Evolutionary conservation across 1,140 invertebrate genomes (phyloP).

Genomic region (Atta texana): DNA sequence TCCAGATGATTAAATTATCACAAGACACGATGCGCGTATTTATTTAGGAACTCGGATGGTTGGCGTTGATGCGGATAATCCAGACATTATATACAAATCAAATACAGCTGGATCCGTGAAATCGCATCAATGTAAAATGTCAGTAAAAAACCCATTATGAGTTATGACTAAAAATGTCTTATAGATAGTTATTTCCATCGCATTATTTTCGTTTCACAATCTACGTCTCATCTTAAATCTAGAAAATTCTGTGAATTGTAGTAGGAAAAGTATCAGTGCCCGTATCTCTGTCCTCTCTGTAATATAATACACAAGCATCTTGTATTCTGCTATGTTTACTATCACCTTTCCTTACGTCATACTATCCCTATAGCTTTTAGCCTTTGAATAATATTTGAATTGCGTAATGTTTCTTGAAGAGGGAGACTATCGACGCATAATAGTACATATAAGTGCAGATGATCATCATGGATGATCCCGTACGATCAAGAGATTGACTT

Average conservation of each 20-base stretch:
- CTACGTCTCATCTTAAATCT: too few relatives aligned
- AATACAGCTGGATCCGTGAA: slow-evolving; percentile 82
- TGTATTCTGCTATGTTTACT: slow-evolving; percentile 69
- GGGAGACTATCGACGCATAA: slow-evolving; percentile 66
- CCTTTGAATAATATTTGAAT: slow-evolving; percentile 87
- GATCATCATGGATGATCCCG: slow-evolving; percentile 70
- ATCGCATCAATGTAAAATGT: not conserved
- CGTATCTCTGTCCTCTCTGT: slow-evolving; percentile 70
- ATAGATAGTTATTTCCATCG: not conserved
- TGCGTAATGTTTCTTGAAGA: slow-evolving; percentile 83
- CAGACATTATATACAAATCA: slow-evolving; percentile 81
- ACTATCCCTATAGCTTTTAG: slow-evolving; percentile 83
- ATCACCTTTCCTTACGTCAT: slow-evolving; percentile 79
- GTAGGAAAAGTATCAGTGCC: slow-evolving; percentile 44
- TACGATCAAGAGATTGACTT: slow-evolving; percentile 81
- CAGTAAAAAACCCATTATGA: slow-evolving; percentile 12
- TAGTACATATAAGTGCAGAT: slow-evolving; percentile 77
- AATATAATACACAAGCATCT: slow-evolving; percentile 77
- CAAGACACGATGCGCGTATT: slow-evolving; percentile 47
- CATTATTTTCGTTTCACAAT: not conserved
- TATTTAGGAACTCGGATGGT: slow-evolving; percentile 31
- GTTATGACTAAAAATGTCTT: not conserved
- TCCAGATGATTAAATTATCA: not conserved
- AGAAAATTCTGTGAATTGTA: slow-evolving; percentile 38
- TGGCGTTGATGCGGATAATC: slow-evolving; percentile 80